These are phyloP conservation scores for Stomorhina lunata DNA, from an alignment of 2,888 invertebrate species.

Conservation along the genomic window DNA sequence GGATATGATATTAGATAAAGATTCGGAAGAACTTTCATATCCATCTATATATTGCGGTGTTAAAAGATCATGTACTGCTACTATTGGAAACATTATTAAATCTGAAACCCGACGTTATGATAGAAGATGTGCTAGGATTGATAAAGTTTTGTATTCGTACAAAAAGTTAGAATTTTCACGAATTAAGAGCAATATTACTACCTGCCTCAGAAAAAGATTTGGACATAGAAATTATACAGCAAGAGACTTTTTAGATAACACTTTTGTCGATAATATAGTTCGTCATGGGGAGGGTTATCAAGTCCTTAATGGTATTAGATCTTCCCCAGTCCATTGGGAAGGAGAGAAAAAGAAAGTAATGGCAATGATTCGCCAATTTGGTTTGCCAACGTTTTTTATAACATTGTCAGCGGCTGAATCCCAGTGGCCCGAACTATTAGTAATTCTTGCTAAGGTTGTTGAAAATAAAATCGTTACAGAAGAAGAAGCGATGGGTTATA, in stretches of 20 bases:
- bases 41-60: slow-evolving; percentile 36
- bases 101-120: slow-evolving; percentile 49
- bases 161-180: slow-evolving; percentile 52
- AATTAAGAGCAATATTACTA: no score
- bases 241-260: no score
- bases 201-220: no score
- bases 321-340: slow-evolving; percentile 13
- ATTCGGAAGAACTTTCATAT: slow-evolving; percentile 52
- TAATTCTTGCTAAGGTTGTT: no score
- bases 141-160: slow-evolving; percentile 36
- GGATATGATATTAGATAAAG: slow-evolving; percentile 48
- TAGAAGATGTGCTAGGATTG: slow-evolving; percentile 47
- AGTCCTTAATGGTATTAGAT: neutral
- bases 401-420: no score
- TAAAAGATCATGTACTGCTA: neutral
- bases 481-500: slow-evolving; percentile 5
- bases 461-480: slow-evolving; percentile 8
- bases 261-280: no score
- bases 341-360: slow-evolving; percentile 20
- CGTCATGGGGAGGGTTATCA: no score
- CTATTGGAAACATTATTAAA: slow-evolving; percentile 16
- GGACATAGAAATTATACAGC: no score
- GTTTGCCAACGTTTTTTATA: slow-evolving; percentile 7
- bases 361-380: slow-evolving; percentile 25
- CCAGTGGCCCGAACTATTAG: no score